Evolutionary conservation across 2,888 invertebrate genomes (phyloP).

Genomic region (Mythimna loreyi): DNA sequence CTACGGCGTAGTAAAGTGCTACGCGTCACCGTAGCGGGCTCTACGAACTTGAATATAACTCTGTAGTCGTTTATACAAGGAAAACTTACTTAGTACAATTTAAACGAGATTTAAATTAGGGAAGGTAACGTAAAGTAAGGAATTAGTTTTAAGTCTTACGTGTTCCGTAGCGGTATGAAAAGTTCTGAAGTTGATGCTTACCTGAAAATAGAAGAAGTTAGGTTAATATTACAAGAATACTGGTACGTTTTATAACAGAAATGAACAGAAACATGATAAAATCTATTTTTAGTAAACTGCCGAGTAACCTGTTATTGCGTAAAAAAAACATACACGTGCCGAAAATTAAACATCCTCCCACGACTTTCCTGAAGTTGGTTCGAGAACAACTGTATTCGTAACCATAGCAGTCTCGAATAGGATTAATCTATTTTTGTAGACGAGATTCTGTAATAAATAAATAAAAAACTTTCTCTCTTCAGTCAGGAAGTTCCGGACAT

Average conservation of each 20-base stretch:
- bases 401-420: background rate
- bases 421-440: background rate
- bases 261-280: background rate
- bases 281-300: background rate
- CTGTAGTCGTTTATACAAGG: constrained; percentile 7
- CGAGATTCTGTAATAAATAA: background rate
- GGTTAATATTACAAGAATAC: constrained; percentile 18
- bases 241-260: background rate
- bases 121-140: constrained; percentile 9
- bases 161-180: background rate
- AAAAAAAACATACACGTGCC: background rate
- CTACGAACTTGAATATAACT: constrained; percentile 59
- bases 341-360: background rate
- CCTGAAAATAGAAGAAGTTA: constrained; percentile 43
- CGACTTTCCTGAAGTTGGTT: background rate
- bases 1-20: constrained; percentile 67
- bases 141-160: constrained; percentile 41
- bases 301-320: background rate
- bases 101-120: constrained; percentile 32
- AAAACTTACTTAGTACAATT: constrained; percentile 22
- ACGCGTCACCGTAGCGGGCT: constrained; percentile 61
- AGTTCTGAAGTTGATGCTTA: constrained; percentile 37
- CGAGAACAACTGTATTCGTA: background rate
- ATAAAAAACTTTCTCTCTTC: too few species aligned
- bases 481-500: too few species aligned